phyloP scores from a whole-genome alignment of 2,888 invertebrate genomes.

The Heliconius ethilla region DNA sequence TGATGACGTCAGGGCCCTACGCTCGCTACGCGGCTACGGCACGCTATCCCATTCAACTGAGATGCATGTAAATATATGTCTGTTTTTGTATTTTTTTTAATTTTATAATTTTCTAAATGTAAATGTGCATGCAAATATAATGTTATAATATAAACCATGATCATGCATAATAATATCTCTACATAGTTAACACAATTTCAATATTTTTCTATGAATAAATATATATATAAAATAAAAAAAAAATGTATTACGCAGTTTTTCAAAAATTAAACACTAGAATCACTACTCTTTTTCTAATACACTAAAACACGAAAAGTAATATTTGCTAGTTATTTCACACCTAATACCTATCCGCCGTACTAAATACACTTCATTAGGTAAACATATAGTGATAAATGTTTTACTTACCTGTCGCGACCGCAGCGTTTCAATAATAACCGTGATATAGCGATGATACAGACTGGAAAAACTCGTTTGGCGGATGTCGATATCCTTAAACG shows the following conservation, averaged over 20 bases:
- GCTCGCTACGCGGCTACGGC: conserved; percentile 50
- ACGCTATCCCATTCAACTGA: conserved; percentile 21
- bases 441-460: conserved; percentile 82
- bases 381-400: conserved; percentile 78
- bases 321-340: conserved; percentile 38
- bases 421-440: conserved; percentile 80
- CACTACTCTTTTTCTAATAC: background rate
- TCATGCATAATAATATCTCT: background rate
- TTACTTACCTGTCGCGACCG: conserved; percentile 79
- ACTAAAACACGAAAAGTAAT: conserved; percentile 5
- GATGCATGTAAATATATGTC: background rate
- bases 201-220: background rate
- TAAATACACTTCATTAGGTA: conserved; percentile 54
- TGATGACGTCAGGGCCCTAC: conserved; percentile 50
- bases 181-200: background rate
- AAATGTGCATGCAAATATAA: background rate
- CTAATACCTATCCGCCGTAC: conserved; percentile 30
- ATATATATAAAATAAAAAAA: no score
- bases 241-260: background rate
- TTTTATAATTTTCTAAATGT: background rate
- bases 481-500: conserved; percentile 81
- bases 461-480: conserved; percentile 81
- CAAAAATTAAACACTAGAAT: background rate
- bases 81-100: background rate
- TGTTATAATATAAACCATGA: background rate